Evolutionary conservation across 2,888 invertebrate genomes (phyloP), one percentile per base, ranked within the genome.

Genomic region (Pegoplata infirma): DNA sequence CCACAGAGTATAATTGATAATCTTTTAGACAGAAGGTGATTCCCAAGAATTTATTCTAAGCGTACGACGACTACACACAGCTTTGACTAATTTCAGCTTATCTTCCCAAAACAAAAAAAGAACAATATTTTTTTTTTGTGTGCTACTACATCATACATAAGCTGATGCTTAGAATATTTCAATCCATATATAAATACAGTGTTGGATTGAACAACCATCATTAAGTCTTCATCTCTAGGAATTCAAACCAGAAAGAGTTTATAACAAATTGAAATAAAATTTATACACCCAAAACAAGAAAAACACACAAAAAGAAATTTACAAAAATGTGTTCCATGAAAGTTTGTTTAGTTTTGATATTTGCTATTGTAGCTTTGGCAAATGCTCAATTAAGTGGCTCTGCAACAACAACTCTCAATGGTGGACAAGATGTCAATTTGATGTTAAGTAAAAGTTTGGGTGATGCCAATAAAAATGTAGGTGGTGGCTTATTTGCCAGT

Each of bases 401-500:
- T 2, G 2, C 81, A 5, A 5, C 74, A 12, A 19, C 56, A 3
- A 81, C 75, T 67, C 71, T 69, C 3, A 53, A 56, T 12, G 80
- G 81, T 14, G 78, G 81, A 8, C 14, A 58, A 8, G 80, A 81
- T 51, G 79, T 73, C 3, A 71, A 73, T 17, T 10, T 81, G 5
- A 49, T 28, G 7, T 61, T 64, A 19, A 28, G 47, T 4, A 36
- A 77, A 36, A 61, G 53, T 5, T 25, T 82, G 67, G 81, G 82
- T 49, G 56, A 58, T 32, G 53, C 61, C 3, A 49, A 77, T 10
- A 68, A 66, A 25, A 81, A 82, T 44, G 16, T 81, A n/a, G 78
- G 73, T 8, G 81, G 76, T 16, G 80, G 77, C n/a, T 28, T 81
- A 5, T 82, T 81, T 56, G 81, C 80, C 12, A 69, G 56, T 53